Evolutionary conservation across 2,888 invertebrate genomes (phyloP).

Genomic region (Dusona sp.): DNA sequence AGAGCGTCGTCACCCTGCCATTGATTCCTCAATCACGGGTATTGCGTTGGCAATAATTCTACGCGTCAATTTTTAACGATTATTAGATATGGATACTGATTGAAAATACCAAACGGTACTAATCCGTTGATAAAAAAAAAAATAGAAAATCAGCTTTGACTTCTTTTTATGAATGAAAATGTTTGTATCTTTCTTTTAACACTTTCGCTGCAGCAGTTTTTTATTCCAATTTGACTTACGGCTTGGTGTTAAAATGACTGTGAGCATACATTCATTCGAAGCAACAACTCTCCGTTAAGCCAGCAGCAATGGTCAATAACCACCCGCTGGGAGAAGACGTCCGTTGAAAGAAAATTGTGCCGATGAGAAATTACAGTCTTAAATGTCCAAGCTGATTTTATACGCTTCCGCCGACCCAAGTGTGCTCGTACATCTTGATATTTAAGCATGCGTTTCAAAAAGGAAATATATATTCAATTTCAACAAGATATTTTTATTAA

Average conservation of each 20-base stretch:
- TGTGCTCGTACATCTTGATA: constrained; percentile 1
- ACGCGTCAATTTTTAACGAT: background rate
- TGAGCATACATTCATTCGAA: constrained; percentile 1
- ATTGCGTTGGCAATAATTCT: background rate
- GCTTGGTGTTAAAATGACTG: background rate
- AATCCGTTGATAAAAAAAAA: background rate
- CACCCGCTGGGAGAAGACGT: constrained; percentile 31
- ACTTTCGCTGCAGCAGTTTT: background rate
- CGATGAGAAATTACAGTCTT: constrained; percentile 52
- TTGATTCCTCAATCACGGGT: background rate
- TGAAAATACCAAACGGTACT: background rate
- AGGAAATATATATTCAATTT: constrained; percentile 35
- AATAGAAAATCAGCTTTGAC: background rate
- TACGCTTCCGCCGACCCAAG: constrained; percentile 2
- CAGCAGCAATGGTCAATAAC: constrained; percentile 12
- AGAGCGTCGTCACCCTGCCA: background rate
- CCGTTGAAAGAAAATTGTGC: constrained; percentile 45
- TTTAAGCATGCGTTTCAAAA: background rate
- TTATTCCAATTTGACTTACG: background rate
- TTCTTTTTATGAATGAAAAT: background rate
- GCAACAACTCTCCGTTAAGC: constrained; percentile 10
- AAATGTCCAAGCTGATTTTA: constrained; percentile 34
- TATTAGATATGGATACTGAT: background rate
- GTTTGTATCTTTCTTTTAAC: background rate
- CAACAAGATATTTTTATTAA: background rate